These are phyloP conservation scores for Cordilura impudica DNA, from an alignment of 2,888 invertebrate species.

Conservation along the genomic window DNA sequence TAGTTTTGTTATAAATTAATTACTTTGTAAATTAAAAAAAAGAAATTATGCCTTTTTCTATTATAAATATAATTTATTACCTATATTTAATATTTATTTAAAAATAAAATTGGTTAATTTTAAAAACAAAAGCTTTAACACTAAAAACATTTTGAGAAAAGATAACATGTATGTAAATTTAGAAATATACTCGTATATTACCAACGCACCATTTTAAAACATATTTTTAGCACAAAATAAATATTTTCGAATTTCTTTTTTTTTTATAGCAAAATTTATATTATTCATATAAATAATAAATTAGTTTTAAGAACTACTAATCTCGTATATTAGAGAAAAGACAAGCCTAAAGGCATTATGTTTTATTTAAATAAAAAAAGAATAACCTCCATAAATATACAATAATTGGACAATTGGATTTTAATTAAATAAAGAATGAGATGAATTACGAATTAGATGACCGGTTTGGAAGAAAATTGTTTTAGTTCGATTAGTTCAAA, in stretches of 20 bases:
- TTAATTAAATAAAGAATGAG: too few relatives aligned
- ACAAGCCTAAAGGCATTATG: background rate
- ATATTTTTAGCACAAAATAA: constrained; percentile 49
- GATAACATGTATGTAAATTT: background rate
- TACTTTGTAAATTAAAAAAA: constrained; percentile 8
- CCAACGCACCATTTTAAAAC: constrained; percentile 52
- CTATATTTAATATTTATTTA: constrained; percentile 4
- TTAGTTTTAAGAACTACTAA: background rate
- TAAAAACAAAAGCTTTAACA: constrained; percentile 51
- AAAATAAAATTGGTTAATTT: constrained; percentile 18
- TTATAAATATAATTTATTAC: constrained; percentile 50
- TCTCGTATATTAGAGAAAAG: background rate
- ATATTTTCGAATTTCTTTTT: constrained; percentile 16
- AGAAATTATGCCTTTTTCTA: constrained; percentile 47
- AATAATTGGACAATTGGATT: too few relatives aligned
- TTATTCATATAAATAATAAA: background rate
- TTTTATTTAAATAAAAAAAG: too few relatives aligned
- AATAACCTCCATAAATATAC: too few relatives aligned
- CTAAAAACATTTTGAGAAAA: constrained; percentile 16
- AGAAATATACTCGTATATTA: constrained; percentile 11
- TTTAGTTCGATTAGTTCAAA: too few relatives aligned
- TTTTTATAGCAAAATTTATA: constrained; percentile 9
- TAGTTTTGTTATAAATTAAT: constrained; percentile 30
- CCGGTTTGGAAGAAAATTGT: too few relatives aligned
- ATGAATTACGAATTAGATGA: too few relatives aligned